Base-by-base conservation (phyloP, 2,888 invertebrate genomes). In the Nycteola revayana region DNA sequence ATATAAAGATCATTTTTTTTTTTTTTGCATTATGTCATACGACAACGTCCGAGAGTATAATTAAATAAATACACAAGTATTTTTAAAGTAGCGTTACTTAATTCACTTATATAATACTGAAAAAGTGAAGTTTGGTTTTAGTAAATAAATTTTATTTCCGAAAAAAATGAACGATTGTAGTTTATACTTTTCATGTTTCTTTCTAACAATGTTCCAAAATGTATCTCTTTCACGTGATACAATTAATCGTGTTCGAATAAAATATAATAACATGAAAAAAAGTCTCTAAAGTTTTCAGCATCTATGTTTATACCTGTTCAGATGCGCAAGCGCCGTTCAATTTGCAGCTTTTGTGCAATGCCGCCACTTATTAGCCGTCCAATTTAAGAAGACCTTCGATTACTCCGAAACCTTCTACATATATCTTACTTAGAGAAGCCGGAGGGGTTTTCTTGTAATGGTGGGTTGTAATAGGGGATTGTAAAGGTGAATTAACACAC, bases 271-370 rank as follows among this genome's bases (percentile, higher is more conserved):
- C n/a, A n/a, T n/a, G n/a, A n/a, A n/a, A n/a, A n/a, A 14, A 14
- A 14, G 2, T 14, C 14, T 14, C 14, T 14, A 14, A 3, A 14
- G 5, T 14, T 3, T 14, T 14, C 5, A 14, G 9, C 26, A n/a
- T 26, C 10, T 14, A 26, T 1, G 14, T n/a, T 14, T 21, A 5
- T 21, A 51, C 49, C 41, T 50, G 42, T 43, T 47, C 42, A 52
- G 48, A 54, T 59, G 60, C 54, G 52, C 63, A 54, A 42, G 69
- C 69, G 72, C 68, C 65, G 59, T 56, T 57, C 65, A 66, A 70
- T 71, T 68, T 60, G 49, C 58, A 59, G 54, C 69, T 66, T 63
- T 72, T 66, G 66, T 54, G 38, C 45, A 39, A 53, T 45, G 57
- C 71, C 71, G 70, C 54, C 60, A 60, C 60, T 62, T 57, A 60